Conservation (phyloP, 2,113 vertebrate genomes). For the Cyrtonyx montezumae region DNA sequence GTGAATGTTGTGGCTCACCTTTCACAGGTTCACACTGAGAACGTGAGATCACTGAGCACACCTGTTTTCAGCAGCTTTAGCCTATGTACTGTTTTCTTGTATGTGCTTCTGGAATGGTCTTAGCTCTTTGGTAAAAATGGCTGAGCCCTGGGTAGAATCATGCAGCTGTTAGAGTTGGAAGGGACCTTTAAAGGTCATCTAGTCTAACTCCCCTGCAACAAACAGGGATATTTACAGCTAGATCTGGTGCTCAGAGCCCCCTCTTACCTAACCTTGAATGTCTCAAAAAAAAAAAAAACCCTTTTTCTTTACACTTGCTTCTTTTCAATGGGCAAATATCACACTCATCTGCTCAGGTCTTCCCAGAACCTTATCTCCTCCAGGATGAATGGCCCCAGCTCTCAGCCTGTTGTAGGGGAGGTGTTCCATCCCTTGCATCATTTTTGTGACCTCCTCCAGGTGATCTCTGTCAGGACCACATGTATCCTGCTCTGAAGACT, state of each 20-base stretch:
- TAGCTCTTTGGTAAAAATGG: background rate
- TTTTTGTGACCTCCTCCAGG: background rate
- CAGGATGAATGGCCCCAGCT: background rate
- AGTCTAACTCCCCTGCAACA: background rate
- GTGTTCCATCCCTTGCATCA: background rate
- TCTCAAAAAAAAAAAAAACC: too few species aligned
- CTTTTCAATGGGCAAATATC: too few species aligned
- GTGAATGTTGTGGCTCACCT: background rate
- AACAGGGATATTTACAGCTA: background rate
- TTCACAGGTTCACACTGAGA: rapidly evolving
- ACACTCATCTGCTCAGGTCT: too few species aligned
- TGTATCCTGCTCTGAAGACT: background rate
- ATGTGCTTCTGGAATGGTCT: background rate
- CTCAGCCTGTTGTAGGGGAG: background rate
- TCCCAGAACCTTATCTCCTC: background rate
- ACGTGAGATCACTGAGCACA: background rate
- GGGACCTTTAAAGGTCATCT: background rate
- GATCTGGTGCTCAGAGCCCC: background rate
- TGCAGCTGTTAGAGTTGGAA: background rate
- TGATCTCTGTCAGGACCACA: background rate
- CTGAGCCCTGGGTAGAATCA: background rate
- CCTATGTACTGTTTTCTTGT: background rate
- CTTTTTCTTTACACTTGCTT: too few species aligned
- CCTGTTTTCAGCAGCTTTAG: background rate
- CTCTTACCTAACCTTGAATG: background rate